Evolutionary conservation across 2,888 invertebrate genomes (phyloP), one percentile per base, ranked within the genome.

Genomic region (Leptinotarsa tumamoca): DNA sequence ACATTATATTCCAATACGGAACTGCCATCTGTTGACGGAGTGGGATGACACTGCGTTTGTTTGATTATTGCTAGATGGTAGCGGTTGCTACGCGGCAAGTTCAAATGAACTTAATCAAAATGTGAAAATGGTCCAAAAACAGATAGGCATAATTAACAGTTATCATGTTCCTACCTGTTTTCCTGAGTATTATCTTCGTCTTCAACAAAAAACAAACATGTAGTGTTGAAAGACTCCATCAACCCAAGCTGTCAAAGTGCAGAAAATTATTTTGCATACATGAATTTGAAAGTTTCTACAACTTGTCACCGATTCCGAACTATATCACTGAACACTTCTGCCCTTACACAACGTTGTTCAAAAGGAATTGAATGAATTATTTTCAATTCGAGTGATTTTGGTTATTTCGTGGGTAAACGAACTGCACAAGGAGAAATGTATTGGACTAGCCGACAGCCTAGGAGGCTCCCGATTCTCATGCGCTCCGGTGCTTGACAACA

Each of bases 401-500:
- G 33, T 66, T 43, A 23, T 66, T 71, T 33, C 23, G 17, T 63
- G 50, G 51, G 66, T 50, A 69, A 71, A 74, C 23, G 56, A 80
- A 76, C 73, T 76, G 76, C 80, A 69, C 79, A 80, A 80, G 73
- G 76, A 75, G 77, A 79, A 81, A 79, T 70, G 78, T 77, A 76
- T 81, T 79, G 77, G 72, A 79, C 73, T 78, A 77, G 76, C 74
- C 68, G 76, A 80, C 73, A 78, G 54, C 23, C 33, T 71, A 68
- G 72, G 73, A 80, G 75, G 71, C 77, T 74, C 70, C 76, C 76
- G 76, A 82, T 81, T 83, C 81, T 82, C 83, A 83, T 82, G 83
- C 83, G 84, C 85, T 84, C 81, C 81, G 76, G 83, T 82, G 85
- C 86, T 84, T 86, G 87, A 86, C 87, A 87, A 86, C 86, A 87